Base-by-base conservation (phyloP, 2,797 vertebrate genomes). In the Trichosurus vulpecula region DNA sequence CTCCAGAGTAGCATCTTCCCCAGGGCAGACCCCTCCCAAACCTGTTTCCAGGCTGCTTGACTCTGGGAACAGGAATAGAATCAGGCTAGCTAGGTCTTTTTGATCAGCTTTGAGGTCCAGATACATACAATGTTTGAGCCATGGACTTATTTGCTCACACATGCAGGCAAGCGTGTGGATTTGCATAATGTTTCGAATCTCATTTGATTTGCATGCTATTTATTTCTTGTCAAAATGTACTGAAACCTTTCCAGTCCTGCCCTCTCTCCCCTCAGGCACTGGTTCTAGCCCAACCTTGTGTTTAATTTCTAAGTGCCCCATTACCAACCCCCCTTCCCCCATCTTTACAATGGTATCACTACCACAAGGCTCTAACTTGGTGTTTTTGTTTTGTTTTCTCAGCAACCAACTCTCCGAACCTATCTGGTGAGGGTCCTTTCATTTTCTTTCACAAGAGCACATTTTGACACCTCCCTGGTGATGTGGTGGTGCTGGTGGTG, bases 381-480 rank as follows among this genome's bases (percentile, higher is more conserved):
- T 95, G 95, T 96, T 98, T 98, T 92, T 97, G 0, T 97, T 98
- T 87, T 98, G 97, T 95, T 98, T 98, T 99, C 98, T 91, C 98
- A 99, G 99, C 99, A 95, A 99, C 99, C 99, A 99, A 98, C 98
- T 99, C 99, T 97, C 99, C 99, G 54, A 99, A 99, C 97, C 99
- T 99, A 97, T 99, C 99, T 99, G 99, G 99, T 99, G 98, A 98
- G 97, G 95, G 30, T 51, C 61, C 92, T 31, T 52, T 30, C 54
- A n/a, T 92, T 47, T 25, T 41, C 27, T 51, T 54, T 51, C 12
- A 47, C 11, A 16, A 31, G 16, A 52, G 27, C 30, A 27, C 4
- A 56, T 35, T 51, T 54, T 51, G 22, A 47, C 41, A 51, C 51
- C n/a, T 81, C 66, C 66, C n/a, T 41, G 91, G 16, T 81, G 41